Evolutionary conservation across 1,140 invertebrate species (phyloP).

Genomic region (Sinonovacula constricta): DNA sequence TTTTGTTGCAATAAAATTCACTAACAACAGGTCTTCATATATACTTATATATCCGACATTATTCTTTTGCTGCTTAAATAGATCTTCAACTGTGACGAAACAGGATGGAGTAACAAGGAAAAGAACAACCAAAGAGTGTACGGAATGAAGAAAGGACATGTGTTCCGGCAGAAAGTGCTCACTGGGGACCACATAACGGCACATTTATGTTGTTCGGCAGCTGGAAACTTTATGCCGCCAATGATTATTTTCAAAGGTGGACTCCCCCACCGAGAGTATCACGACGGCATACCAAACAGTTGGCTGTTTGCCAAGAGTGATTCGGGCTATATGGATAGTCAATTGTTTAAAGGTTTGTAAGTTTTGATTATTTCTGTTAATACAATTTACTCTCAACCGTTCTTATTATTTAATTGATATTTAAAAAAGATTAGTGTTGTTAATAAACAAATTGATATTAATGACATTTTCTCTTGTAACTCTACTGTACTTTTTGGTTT

Average conservation of each 20-base stretch:
- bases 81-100: slow-evolving; percentile 23
- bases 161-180: neutral
- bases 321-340: slow-evolving; percentile 11
- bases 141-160: neutral
- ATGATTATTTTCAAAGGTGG: slow-evolving; percentile 8
- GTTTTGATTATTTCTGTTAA: neutral
- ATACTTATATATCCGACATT: too few species aligned
- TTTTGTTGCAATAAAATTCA: neutral
- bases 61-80: too few species aligned
- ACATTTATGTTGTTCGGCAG: neutral
- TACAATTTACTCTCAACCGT: neutral
- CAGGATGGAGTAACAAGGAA: slow-evolving; percentile 20
- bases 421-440: neutral
- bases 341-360: neutral
- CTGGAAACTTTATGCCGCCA: neutral
- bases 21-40: neutral
- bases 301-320: slow-evolving; percentile 2
- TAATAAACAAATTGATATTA: neutral
- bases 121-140: neutral
- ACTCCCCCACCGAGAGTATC: neutral
- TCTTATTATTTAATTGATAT: too few species aligned
- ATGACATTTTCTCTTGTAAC: neutral
- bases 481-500: neutral
- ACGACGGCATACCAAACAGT: neutral
- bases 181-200: neutral